Base-by-base conservation (phyloP, 2,113 vertebrate genomes). In the Plecotus auritus region DNA sequence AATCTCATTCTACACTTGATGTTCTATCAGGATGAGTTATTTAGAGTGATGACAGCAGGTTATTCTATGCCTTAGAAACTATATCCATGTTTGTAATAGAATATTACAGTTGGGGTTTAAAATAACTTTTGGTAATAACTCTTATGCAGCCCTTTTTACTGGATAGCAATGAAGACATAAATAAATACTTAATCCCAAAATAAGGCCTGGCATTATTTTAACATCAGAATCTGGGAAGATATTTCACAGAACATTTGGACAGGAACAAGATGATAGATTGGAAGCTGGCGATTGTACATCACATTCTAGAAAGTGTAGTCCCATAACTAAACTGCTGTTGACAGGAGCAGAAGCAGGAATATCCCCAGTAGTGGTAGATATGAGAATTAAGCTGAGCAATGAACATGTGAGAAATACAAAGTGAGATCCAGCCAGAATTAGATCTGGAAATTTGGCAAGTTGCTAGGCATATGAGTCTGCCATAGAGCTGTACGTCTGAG, bases 171-270 rank as follows among this genome's bases (percentile, higher is more conserved):
- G 69, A 95, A 87, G 30, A 92, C 10, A 32, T 17, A 51, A 70
- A 88, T 73, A 88, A 94, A 22, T 35, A 85, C 8, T 47, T 90
- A 45, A 32, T 59, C 69, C 30, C 66, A 84, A 87, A 94, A 67
- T 47, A 45, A 96, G 26, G 4, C 22, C 28, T 70, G 64, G 26
- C 59, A 59, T 88, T 83, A 80, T 78, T 96, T 96, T 90, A 76
- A 66, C 45, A 64, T 76, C 69, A 84, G 42, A 92, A 45, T 45
- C 35, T 76, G 42, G 20, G 35, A 74, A 96, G 9, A 56, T 56
- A 83, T 73, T 92, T 93, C 47, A 89, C 26, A n/a, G 54, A 73
- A 66, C 11, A 81, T 93, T 89, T 91, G 26, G 10, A 32, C 9
- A 83, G 47, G n/a, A 69, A 61, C 82, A 10, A 73, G 22, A 78